A percentile compares a stretch with the other conserved stretches of the same genome.
Evolutionary conservation across 2,888 invertebrate species (phyloP).

Genomic region (Lathronympha strigana): DNA sequence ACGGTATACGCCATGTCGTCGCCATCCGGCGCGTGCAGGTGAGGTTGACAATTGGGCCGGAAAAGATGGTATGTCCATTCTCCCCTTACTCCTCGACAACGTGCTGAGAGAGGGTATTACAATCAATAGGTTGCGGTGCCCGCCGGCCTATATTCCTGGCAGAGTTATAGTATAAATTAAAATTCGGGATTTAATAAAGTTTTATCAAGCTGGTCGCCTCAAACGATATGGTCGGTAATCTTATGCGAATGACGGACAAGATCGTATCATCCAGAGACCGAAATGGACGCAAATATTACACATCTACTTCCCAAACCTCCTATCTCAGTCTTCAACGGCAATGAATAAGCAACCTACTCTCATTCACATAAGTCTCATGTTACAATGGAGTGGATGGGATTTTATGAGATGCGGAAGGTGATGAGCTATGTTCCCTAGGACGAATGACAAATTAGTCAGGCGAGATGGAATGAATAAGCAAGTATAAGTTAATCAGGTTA

Average conservation of each 20-base stretch:
- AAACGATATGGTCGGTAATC: background rate
- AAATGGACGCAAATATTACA: constrained; percentile 37
- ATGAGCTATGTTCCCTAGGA: constrained; percentile 7
- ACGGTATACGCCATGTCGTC: too few relatives aligned
- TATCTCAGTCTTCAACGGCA: background rate
- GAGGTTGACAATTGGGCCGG: too few relatives aligned
- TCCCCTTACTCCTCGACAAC: too few relatives aligned
- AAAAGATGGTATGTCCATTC: too few relatives aligned
- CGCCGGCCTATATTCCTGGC: too few relatives aligned
- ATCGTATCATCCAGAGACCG: constrained; percentile 33
- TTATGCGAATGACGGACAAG: background rate
- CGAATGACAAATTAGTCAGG: constrained; percentile 38
- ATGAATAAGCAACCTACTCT: background rate
- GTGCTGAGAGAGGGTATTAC: too few relatives aligned
- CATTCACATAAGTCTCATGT: background rate
- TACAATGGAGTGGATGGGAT: too few relatives aligned
- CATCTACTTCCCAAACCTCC: constrained; percentile 1
- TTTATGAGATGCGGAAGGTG: background rate
- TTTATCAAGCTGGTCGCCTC: background rate
- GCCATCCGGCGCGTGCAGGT: too few relatives aligned
- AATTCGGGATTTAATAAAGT: too few relatives aligned
- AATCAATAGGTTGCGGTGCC: too few relatives aligned
- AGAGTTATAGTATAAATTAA: too few relatives aligned
- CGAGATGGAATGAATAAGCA: constrained; percentile 37
- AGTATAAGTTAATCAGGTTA: constrained; percentile 30